These are phyloP conservation scores for Ladona fulva DNA, from an alignment of 1,140 invertebrate genomes.

Conservation along the genomic window DNA sequence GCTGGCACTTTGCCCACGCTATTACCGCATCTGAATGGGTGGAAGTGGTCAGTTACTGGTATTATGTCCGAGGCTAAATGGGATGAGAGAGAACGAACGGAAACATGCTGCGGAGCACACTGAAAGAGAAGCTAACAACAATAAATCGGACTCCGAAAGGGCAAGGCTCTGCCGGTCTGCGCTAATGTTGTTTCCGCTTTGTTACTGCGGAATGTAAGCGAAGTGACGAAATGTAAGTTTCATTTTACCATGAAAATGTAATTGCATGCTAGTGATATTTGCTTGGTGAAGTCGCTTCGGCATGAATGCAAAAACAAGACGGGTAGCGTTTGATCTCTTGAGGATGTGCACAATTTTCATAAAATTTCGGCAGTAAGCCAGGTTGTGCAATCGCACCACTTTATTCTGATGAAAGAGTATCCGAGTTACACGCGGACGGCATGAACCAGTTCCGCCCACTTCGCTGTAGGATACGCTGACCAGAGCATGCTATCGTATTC, in stretches of 20 bases:
- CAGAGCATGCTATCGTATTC: not conserved
- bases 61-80: not conserved
- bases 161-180: not conserved
- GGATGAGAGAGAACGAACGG: not conserved
- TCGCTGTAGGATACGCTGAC: too few relatives aligned
- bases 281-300: not conserved
- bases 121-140: not conserved
- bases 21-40: conserved; percentile 4
- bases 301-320: too few relatives aligned
- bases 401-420: not conserved
- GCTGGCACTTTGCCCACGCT: not conserved
- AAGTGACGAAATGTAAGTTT: not conserved
- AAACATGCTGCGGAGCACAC: not conserved
- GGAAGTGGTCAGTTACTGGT: conserved; percentile 7
- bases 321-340: not conserved
- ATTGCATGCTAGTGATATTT: not conserved
- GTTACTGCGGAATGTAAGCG: not conserved
- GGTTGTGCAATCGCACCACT: not conserved
- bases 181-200: not conserved
- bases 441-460: too few relatives aligned
- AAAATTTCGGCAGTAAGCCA: not conserved
- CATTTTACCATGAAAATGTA: not conserved
- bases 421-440: too few relatives aligned
- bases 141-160: not conserved
- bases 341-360: conserved; percentile 9